Base-by-base conservation (phyloP, 2,888 invertebrate genomes). In the Pantelozetes paolii region DNA sequence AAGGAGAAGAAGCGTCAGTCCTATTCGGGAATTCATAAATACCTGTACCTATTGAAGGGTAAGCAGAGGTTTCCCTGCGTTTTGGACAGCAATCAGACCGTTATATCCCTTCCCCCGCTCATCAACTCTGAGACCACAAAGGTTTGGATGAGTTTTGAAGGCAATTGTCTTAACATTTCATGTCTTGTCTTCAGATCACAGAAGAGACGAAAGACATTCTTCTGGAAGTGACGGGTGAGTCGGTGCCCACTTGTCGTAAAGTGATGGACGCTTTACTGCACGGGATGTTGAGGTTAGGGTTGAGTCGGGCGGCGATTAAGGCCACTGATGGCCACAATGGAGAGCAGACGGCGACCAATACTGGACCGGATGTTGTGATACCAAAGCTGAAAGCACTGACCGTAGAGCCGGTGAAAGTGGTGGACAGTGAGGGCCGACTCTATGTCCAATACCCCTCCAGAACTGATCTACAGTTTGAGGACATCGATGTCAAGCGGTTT, bases 101-200 rank as follows among this genome's bases (percentile, higher is more conserved):
- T 91, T 1, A 89, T 93, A 79, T 92, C 92, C 54, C 89, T 93
- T 80, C 92, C 92, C 15, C 92, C 93, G 0, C 89, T 93, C 78
- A 92, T 92, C 26, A 92, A 93, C 83, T 88, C 90, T 74, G 91
- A 92, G 72, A 83, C 86, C 76, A 89, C 91, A 1, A 92, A 92
- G 86, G 90, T 90, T 81, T 77, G 77, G 45, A 42, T 59, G 48
- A 48, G 8, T 40, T 54, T 72, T 50, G 20, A 15, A n/a, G 6
- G 57, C 15, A 50, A 50, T 50, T 59, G 26, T 73, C 23, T 50
- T 11, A 30, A 13, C 6, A 23, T 72, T 67, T 67, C 54, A 62
- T 36, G 40, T 18, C 45, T 67, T 36, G 50, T 20, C 67, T 28
- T 45, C 81, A 89, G 89, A 89, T 91, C 84, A 87, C 89, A 0